Base-by-base conservation (phyloP, 2,888 invertebrate genomes). In the Tipula helvola region DNA sequence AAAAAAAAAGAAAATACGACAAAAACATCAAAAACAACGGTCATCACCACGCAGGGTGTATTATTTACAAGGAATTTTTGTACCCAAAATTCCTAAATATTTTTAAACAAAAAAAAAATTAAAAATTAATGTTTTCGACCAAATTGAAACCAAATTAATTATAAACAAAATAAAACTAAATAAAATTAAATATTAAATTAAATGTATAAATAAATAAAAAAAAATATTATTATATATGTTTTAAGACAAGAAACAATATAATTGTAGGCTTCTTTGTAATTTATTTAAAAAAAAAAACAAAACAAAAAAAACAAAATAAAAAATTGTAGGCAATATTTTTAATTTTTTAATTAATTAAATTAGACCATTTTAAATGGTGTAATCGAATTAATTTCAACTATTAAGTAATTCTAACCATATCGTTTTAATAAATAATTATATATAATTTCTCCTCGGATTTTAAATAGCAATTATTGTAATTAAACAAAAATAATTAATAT, bases 21-120 rank as follows among this genome's bases (percentile, higher is more conserved):
- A 39, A 39, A n/a, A 84, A 39, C 41, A 90, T 89, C 89, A 90
- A 13, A 83, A 90, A 89, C 89, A 90, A 91, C 91, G 91, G 91
- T 90, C 91, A 91, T 91, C 91, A 90, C 91, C 91, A 90, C 91
- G 91, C 91, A 91, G 91, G 91, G 91, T 91, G 91, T 91, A 90
- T 90, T 86, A 52, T 88, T 89, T 89, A 85, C 88, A 88, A 90
- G 91, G 90, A 90, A 90, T 91, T 90, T 87, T 88, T 88, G 91
- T 91, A 91, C 91, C 91, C 91, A 90, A 90, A 90, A 85, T 85
- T 91, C 91, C 91, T 91, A 90, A 84, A 84, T 16, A 39, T 84
- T 36, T 84, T 84, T 52, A 52, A 84, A 84, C 10, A 83, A 83
- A 83, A 36, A 84, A 84, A 39, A 36, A 84, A 84, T 41, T 16